phyloP scores from a whole-genome alignment of 2,797 vertebrate species.

The Pseudochromis fuscus region DNA sequence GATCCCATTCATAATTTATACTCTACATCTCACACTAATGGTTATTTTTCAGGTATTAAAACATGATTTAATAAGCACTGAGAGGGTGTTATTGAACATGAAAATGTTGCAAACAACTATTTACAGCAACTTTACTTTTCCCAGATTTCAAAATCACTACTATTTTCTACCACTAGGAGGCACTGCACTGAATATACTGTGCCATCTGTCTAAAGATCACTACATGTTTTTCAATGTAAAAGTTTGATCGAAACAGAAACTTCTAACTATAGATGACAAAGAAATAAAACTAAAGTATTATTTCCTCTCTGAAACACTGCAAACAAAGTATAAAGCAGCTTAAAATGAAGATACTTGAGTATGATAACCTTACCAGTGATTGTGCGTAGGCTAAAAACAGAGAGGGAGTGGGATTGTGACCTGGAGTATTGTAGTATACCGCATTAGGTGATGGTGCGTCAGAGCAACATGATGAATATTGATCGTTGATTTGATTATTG shows the following conservation, averaged over 20 bases:
- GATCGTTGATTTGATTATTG: neutral
- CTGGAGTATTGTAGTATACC: neutral
- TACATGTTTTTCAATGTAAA: no score
- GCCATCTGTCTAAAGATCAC: no score
- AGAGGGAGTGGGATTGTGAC: neutral
- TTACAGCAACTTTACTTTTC: no score
- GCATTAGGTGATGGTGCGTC: neutral
- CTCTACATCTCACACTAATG: no score
- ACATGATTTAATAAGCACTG: no score
- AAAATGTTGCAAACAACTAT: no score
- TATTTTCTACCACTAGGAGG: slow-evolving; percentile 2
- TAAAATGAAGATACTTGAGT: neutral
- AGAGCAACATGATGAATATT: neutral
- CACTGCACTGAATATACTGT: neutral
- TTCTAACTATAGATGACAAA: no score
- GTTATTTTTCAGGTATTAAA: no score
- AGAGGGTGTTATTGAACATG: no score
- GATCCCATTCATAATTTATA: no score
- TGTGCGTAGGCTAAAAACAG: neutral
- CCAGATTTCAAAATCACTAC: neutral
- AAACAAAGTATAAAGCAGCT: neutral
- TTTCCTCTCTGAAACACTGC: neutral
- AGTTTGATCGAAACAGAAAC: no score
- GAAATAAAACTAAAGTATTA: neutral
- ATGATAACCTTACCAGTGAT: neutral